Base-by-base conservation (phyloP, 1,140 invertebrate species). In the Panagrolaimus sp. region DNA sequence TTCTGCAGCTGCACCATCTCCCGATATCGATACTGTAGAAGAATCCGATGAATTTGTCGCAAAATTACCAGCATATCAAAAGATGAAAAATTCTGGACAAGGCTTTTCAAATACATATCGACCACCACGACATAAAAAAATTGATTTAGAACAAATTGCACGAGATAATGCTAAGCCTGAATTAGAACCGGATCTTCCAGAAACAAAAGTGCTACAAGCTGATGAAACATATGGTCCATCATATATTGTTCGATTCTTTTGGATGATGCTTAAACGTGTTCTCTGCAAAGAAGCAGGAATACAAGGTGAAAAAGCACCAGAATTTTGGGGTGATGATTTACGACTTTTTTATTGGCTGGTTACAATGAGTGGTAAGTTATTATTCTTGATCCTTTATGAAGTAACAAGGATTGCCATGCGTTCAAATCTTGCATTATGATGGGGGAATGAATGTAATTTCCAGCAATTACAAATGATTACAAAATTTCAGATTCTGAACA, bases 311-410 rank as follows among this genome's bases (percentile, higher is more conserved):
- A 23, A 7, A 20, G 57, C 14, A 42, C 16, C 13, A 11, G 44
- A 25, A 8, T 73, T 68, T 47, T 73, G 72, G 72, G 72, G 72
- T n/a, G 66, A 73, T 46, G 44, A 53, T 43, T 63, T 73, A 5
- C 67, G 71, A 23, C 16, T 13, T 13, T 8, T 73, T 31, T 44
- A 66, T 20, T 48, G 45, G 38, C 61, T 73, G 8, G 20, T 74
- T 16, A 63, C 45, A n/a, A 20, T 45, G 5, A 42, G 73, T 7
- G 65, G 63, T 71, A 57, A 42, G 16, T 66, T 13, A n/a, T 14
- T 5, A 20, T 42, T 0, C 3, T n/a, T n/a, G n/a, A n/a, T n/a
- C n/a, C n/a, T n/a, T 44, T 46, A 8, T 20, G 5, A 38, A 23
- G n/a, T 1, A 38, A 14, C 20, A n/a, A n/a, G n/a, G n/a, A n/a